phyloP scores from a whole-genome alignment of 2,888 invertebrate species.

The Epistrophe grossulariae region DNA sequence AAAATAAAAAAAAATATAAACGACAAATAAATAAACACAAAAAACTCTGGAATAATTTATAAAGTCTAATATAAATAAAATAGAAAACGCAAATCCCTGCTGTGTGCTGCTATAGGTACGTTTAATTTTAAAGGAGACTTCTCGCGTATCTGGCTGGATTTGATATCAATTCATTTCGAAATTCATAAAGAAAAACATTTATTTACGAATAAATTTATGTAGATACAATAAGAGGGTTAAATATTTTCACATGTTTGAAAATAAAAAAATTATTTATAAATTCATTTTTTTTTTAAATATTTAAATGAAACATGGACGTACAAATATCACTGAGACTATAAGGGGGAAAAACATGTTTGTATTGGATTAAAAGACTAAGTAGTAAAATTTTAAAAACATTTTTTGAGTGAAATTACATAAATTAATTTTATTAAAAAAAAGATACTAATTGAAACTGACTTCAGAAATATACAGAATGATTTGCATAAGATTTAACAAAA shows the following conservation, averaged over 20 bases:
- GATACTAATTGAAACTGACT: no score
- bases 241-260: background rate
- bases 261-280: no score
- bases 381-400: no score
- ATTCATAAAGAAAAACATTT: background rate
- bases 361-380: no score
- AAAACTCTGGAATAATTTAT: constrained; percentile 5
- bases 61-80: constrained; percentile 30
- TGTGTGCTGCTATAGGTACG: background rate
- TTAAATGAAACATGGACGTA: no score
- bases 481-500: no score
- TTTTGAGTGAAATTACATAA: no score
- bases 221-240: background rate
- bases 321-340: no score
- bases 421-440: no score
- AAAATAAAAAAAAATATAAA: background rate
- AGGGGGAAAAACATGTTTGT: no score
- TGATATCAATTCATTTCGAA: background rate
- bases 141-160: background rate
- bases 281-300: no score
- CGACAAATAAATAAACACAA: background rate
- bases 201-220: constrained; percentile 13
- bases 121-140: background rate
- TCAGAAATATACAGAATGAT: no score
- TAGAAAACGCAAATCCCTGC: background rate